Conservation (phyloP, 1,140 invertebrate species). For the Bombus sibiricus region DNA sequence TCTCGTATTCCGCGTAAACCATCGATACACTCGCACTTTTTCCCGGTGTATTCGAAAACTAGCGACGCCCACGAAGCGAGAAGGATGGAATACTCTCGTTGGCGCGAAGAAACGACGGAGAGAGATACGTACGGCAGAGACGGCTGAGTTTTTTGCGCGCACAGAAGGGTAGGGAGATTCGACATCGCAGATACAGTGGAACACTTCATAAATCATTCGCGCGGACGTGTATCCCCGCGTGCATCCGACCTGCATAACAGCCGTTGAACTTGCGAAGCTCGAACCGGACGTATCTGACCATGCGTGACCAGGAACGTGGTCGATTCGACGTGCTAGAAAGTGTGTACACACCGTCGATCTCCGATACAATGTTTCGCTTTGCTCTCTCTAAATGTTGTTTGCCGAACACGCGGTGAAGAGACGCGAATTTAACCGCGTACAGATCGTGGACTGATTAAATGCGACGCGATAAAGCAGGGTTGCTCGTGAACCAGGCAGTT, state of each 20-base stretch:
- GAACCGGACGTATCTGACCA: constrained; percentile 63
- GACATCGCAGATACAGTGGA: constrained; percentile 46
- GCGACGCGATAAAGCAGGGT: neutral
- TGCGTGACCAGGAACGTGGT: constrained; percentile 64
- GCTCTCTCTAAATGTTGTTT: constrained; percentile 3
- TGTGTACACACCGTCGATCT: constrained; percentile 27
- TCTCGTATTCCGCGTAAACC: neutral
- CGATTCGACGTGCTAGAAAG: constrained; percentile 51
- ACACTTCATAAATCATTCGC: constrained; percentile 58
- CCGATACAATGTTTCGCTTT: constrained; percentile 30
- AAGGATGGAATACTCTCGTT: neutral
- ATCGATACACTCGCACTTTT: neutral
- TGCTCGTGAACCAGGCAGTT: neutral
- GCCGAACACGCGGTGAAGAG: neutral
- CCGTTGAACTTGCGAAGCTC: constrained; percentile 63
- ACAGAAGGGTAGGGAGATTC: constrained; percentile 37
- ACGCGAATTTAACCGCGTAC: neutral
- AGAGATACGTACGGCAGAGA: neutral
- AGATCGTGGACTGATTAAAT: neutral
- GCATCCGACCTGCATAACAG: constrained; percentile 64
- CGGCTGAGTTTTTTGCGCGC: constrained; percentile 9
- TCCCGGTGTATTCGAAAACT: neutral
- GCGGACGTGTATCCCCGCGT: constrained; percentile 41
- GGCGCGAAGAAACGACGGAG: neutral
- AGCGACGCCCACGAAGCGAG: neutral